A percentile compares a stretch with the other conserved stretches of the same genome.
Conservation (phyloP, 2,797 vertebrate genomes). For the Sebastes iracundus region DNA sequence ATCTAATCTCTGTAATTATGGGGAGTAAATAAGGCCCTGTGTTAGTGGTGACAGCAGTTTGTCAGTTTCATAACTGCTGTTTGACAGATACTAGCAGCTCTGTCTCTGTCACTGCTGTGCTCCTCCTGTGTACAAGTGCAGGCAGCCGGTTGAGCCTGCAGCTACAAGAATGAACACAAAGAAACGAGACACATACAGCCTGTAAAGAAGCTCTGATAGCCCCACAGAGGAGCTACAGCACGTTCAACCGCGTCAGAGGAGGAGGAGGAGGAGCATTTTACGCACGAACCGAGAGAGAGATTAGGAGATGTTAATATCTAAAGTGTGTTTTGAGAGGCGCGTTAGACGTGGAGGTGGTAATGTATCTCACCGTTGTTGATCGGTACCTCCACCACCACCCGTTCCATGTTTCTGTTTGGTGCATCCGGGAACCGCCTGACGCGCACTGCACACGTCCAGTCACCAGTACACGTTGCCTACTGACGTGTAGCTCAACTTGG, state of each 20-base stretch:
- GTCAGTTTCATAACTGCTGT: conserved; percentile 15
- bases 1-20: not conserved
- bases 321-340: not conserved
- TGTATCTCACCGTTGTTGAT: conserved; percentile 80
- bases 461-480: conserved; percentile 82
- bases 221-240: conserved; percentile 14
- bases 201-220: not conserved
- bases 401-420: conserved; percentile 79
- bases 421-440: conserved; percentile 81
- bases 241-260: conserved; percentile 35
- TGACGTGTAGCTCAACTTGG: conserved; percentile 85
- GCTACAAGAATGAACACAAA: not conserved
- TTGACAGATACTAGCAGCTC: conserved; percentile 11
- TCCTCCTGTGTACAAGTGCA: conserved; percentile 9
- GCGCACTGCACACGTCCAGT: conserved; percentile 80
- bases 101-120: not conserved
- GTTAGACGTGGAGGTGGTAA: conserved; percentile 40
- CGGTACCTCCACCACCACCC: conserved; percentile 79
- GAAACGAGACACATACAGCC: not conserved
- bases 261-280: conserved; percentile 42
- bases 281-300: conserved; percentile 10
- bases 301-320: not conserved
- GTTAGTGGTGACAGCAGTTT: not conserved
- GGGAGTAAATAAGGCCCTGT: not conserved
- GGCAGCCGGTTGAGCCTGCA: conserved; percentile 11